A percentile compares a stretch with the other conserved stretches of the same genome.
These are phyloP conservation scores for Geophilus truncorum DNA, from an alignment of 2,888 invertebrate species.

Conservation along the genomic window DNA sequence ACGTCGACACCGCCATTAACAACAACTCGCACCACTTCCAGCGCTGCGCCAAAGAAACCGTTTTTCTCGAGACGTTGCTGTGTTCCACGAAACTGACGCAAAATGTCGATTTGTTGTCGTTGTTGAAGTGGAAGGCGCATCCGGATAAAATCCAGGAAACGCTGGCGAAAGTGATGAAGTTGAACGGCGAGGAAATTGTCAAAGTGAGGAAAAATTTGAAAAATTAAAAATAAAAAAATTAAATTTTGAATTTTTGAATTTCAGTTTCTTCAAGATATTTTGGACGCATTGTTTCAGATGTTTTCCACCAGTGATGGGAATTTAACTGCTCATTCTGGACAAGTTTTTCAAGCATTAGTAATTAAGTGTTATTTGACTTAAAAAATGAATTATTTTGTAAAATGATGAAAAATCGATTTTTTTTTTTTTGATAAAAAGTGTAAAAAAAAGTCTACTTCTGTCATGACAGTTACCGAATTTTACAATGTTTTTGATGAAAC, in stretches of 20 bases:
- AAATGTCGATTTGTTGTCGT: constrained; percentile 80
- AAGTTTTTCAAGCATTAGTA: constrained; percentile 83
- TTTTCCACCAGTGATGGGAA: constrained; percentile 90
- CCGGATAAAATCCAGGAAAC: constrained; percentile 83
- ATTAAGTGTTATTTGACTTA: too few relatives aligned
- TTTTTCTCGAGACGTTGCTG: constrained; percentile 72
- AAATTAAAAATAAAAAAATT: constrained; percentile 18
- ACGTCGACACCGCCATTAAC: constrained; percentile 42
- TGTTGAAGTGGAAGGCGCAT: constrained; percentile 86
- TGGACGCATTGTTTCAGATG: constrained; percentile 88
- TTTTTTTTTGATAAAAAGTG: too few relatives aligned
- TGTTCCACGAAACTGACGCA: constrained; percentile 97
- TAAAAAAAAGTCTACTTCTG: too few relatives aligned
- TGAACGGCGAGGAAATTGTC: constrained; percentile 84
- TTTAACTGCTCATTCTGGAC: constrained; percentile 78
- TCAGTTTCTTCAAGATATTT: constrained; percentile 85
- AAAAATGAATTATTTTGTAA: too few relatives aligned
- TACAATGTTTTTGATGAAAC: too few relatives aligned
- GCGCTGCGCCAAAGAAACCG: constrained; percentile 75
- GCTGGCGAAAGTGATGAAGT: constrained; percentile 68
- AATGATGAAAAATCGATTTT: too few relatives aligned
- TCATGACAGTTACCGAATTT: too few relatives aligned
- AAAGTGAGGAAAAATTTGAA: constrained; percentile 51
- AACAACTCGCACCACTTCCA: constrained; percentile 56
- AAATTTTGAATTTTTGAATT: too few relatives aligned